Conservation (phyloP, 2,797 vertebrate species). For the Sebastes hopkinsi region DNA sequence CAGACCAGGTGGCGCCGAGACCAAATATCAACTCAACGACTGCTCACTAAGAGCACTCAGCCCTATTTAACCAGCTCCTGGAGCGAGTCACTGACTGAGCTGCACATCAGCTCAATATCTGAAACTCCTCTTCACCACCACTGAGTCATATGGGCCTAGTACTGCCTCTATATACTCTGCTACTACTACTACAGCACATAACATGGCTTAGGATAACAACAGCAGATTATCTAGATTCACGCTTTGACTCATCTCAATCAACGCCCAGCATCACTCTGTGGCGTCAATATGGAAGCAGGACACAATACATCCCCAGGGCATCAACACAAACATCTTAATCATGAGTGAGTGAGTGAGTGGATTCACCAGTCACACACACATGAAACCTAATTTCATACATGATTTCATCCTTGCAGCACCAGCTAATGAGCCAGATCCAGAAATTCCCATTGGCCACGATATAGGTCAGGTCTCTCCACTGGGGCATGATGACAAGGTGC, state of each 20-base stretch:
- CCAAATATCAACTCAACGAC: conserved; percentile 11
- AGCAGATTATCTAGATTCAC: background rate
- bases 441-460: conserved; percentile 52
- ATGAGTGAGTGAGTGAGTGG: background rate
- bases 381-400: conserved; percentile 57
- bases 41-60: background rate
- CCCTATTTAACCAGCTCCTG: background rate
- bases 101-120: background rate
- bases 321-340: background rate
- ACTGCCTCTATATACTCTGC: background rate
- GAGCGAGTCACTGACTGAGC: background rate
- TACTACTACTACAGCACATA: background rate
- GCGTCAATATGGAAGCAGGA: background rate
- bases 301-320: background rate
- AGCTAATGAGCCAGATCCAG: conserved; percentile 59
- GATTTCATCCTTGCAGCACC: conserved; percentile 45
- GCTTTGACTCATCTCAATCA: background rate
- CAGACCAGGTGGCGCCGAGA: conserved; percentile 4
- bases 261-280: background rate
- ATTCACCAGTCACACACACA: conserved; percentile 2
- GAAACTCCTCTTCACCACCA: background rate
- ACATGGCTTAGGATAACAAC: background rate
- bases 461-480: conserved; percentile 65
- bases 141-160: background rate
- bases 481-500: conserved; percentile 36